Conservation (phyloP, 1,140 invertebrate species). For the Caerostris darwini region DNA sequence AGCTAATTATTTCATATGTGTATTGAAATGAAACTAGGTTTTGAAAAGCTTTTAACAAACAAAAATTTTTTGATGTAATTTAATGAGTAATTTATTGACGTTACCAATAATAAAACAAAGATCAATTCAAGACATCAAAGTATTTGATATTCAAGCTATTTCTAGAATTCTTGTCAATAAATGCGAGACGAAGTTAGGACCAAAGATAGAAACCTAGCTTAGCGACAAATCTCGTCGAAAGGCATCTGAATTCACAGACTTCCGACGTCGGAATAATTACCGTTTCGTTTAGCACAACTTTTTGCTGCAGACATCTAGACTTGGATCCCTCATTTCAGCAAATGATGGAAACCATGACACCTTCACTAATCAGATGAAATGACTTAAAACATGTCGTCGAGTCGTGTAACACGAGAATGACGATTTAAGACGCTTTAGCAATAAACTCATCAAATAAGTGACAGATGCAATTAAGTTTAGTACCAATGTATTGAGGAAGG, state of each 20-base stretch:
- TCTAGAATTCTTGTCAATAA: neutral
- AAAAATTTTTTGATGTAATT: too few relatives aligned
- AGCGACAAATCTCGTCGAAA: neutral
- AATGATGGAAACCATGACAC: neutral
- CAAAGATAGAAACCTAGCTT: neutral
- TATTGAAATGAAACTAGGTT: too few relatives aligned
- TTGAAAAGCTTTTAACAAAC: too few relatives aligned
- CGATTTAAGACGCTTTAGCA: slow-evolving; percentile 24
- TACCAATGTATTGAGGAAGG: neutral
- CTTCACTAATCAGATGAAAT: neutral
- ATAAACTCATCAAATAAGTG: neutral
- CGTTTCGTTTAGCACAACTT: neutral
- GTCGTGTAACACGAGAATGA: slow-evolving; percentile 27
- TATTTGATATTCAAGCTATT: too few relatives aligned
- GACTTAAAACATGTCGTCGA: slow-evolving; percentile 2
- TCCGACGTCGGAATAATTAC: slow-evolving; percentile 1
- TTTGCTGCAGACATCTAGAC: neutral
- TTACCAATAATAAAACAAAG: too few relatives aligned
- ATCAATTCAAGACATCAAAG: too few relatives aligned
- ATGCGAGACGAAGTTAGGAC: neutral
- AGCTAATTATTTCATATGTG: too few relatives aligned
- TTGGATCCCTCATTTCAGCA: neutral
- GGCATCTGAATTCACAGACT: neutral
- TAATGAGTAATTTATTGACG: too few relatives aligned
- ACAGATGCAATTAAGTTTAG: slow-evolving; percentile 13